Conservation (phyloP, 2,113 vertebrate species). For the Felis chaus region DNA sequence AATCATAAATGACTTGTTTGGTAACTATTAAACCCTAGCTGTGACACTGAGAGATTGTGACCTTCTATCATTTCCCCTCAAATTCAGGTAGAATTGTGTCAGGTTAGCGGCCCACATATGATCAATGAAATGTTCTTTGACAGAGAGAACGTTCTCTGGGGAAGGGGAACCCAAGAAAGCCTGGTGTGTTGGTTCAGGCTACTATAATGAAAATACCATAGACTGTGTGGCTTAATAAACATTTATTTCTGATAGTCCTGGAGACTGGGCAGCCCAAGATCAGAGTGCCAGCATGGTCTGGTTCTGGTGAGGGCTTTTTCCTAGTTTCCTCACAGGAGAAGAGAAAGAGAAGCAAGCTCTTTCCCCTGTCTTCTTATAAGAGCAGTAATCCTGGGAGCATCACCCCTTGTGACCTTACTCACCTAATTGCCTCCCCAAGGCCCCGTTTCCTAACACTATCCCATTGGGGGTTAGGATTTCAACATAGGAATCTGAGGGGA, state of each 20-base stretch:
- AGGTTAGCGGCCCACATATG: too few relatives aligned
- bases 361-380: background rate
- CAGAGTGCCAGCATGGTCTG: too few relatives aligned
- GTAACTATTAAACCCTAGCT: background rate
- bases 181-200: background rate
- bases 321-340: background rate
- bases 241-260: background rate
- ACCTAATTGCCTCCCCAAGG: background rate
- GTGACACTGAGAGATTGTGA: background rate
- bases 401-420: background rate
- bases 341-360: background rate
- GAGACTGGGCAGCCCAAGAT: background rate
- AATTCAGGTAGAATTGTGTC: background rate
- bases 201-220: background rate
- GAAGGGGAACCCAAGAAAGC: background rate
- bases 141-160: background rate
- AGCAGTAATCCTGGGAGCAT: background rate
- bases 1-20: background rate
- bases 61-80: background rate
- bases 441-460: background rate
- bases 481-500: background rate
- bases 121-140: background rate
- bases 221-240: background rate
- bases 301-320: background rate
- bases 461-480: background rate